A percentile compares a stretch with the other conserved stretches of the same genome.
Evolutionary conservation across 2,888 invertebrate species (phyloP).

Genomic region (Hydrotaea diabolus): DNA sequence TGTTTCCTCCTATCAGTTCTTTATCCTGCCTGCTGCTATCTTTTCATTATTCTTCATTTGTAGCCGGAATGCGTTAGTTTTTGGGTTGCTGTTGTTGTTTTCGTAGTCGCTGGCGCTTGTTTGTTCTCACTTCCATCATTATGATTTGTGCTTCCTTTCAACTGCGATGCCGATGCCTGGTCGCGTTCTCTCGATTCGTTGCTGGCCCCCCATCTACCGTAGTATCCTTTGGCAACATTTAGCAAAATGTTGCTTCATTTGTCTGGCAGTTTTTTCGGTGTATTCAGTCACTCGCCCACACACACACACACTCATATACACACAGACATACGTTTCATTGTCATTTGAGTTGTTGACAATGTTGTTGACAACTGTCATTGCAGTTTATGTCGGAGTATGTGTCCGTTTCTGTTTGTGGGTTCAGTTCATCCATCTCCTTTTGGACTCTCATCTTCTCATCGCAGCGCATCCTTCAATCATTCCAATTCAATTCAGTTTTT

Average conservation of each 20-base stretch:
- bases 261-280: neutral
- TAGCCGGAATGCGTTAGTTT: neutral
- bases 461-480: slow-evolving; percentile 14
- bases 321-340: neutral
- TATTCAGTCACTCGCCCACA: neutral
- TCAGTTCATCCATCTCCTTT: neutral
- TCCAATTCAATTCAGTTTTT: slow-evolving; percentile 6
- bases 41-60: slow-evolving; percentile 37
- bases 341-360: slow-evolving; percentile 27
- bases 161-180: neutral
- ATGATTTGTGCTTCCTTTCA: slow-evolving; percentile 24
- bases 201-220: neutral
- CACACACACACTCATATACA: neutral
- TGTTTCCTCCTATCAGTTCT: neutral
- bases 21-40: neutral
- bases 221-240: neutral
- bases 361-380: slow-evolving; percentile 58
- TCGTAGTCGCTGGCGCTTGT: neutral
- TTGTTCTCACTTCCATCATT: slow-evolving; percentile 23
- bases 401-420: neutral
- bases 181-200: neutral
- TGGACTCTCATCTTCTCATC: neutral
- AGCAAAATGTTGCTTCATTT: neutral
- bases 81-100: neutral
- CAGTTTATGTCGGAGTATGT: neutral